Conservation (phyloP, 2,797 vertebrate genomes). For the Mallotus villosus region DNA sequence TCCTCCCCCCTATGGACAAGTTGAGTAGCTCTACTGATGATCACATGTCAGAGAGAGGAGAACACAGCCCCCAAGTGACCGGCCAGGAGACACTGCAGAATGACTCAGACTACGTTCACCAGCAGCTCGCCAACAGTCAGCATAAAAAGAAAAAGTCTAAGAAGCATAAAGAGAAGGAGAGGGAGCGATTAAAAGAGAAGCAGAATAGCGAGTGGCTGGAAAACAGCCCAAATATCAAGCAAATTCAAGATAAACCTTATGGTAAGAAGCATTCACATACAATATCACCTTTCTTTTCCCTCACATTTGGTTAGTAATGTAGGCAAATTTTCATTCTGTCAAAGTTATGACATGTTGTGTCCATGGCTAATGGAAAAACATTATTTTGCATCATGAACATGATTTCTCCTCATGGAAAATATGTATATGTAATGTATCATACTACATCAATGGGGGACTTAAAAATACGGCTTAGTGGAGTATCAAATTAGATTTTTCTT, state of each 20-base stretch:
- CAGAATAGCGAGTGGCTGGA: conserved; percentile 56
- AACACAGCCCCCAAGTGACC: conserved; percentile 43
- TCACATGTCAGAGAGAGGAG: conserved; percentile 44
- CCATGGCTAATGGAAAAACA: too few species aligned
- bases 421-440: too few species aligned
- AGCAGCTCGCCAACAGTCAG: conserved; percentile 59
- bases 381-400: too few species aligned
- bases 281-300: not conserved
- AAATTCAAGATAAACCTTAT: conserved; percentile 64
- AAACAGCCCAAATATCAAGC: conserved; percentile 68
- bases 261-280: conserved; percentile 53
- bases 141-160: conserved; percentile 79
- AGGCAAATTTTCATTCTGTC: not conserved
- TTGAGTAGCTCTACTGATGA: conserved; percentile 43
- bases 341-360: too few species aligned
- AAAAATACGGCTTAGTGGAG: too few species aligned
- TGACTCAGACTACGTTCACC: conserved; percentile 47
- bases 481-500: too few species aligned
- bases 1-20: conserved; percentile 52
- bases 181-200: conserved; percentile 67
- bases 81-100: conserved; percentile 40
- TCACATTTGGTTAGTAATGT: not conserved
- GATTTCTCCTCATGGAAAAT: too few species aligned
- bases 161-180: conserved; percentile 79
- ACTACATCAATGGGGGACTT: too few species aligned